A percentile compares a stretch with the other conserved stretches of the same genome.
Conservation (phyloP, 2,797 vertebrate species). For the Phrynocephalus forsythii region DNA sequence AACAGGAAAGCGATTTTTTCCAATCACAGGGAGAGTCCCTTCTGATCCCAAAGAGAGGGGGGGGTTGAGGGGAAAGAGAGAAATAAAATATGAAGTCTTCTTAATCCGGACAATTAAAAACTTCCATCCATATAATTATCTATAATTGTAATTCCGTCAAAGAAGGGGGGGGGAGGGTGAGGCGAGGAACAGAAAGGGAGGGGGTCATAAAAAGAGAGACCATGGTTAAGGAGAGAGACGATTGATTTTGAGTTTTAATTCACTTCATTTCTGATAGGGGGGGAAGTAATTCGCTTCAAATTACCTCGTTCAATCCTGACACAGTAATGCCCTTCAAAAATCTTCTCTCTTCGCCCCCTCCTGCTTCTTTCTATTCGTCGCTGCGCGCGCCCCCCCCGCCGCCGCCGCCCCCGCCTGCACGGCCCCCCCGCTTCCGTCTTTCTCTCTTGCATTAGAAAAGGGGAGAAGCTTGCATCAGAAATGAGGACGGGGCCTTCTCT, state of each 20-base stretch:
- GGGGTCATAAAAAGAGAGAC: conserved; percentile 72
- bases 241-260: conserved; percentile 99
- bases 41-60: conserved; percentile 88
- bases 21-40: conserved; percentile 74
- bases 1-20: conserved; percentile 75
- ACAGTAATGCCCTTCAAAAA: conserved; percentile 99
- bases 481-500: conserved; percentile 83
- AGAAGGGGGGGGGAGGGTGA: conserved; percentile 75
- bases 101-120: conserved; percentile 99
- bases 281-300: conserved; percentile 99
- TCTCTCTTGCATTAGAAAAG: conserved; percentile 89
- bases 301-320: conserved; percentile 99
- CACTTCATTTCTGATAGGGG: conserved; percentile 99
- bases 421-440: conserved; percentile 69
- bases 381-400: too few relatives aligned
- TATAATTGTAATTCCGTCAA: conserved; percentile 99
- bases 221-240: conserved; percentile 77
- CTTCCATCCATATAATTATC: conserved; percentile 99
- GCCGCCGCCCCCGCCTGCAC: too few relatives aligned
- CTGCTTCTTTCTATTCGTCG: too few relatives aligned
- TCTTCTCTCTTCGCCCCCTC: background rate
- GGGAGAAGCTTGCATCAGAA: conserved; percentile 93
- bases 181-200: conserved; percentile 29
- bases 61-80: too few relatives aligned
- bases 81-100: conserved; percentile 87